A percentile compares a stretch with the other conserved stretches of the same genome.
Evolutionary conservation across 1,140 invertebrate species (phyloP).

Genomic region (Scaptomyza graminum): DNA sequence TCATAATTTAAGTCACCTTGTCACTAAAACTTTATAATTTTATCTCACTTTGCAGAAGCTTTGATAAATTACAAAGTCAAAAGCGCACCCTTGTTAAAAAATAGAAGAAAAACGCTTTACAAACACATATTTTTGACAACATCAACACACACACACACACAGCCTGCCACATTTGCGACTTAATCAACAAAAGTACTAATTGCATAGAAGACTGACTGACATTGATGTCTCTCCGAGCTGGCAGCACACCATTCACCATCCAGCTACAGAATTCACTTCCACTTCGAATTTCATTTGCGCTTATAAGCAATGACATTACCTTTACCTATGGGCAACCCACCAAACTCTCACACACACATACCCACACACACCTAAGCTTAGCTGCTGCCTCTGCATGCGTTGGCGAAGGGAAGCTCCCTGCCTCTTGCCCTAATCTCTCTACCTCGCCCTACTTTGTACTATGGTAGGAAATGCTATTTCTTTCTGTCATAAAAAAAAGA

Average conservation of each 20-base stretch:
- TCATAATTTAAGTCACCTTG: neutral
- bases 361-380: slow-evolving; percentile 52
- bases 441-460: neutral
- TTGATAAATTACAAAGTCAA: slow-evolving; percentile 19
- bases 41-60: slow-evolving; percentile 9
- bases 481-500: neutral
- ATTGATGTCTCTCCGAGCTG: slow-evolving; percentile 63
- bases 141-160: neutral
- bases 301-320: slow-evolving; percentile 72
- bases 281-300: slow-evolving; percentile 71
- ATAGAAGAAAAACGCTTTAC: slow-evolving; percentile 24
- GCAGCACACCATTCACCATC: slow-evolving; percentile 12
- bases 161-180: slow-evolving; percentile 50
- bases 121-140: slow-evolving; percentile 5
- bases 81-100: neutral
- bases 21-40: slow-evolving; percentile 19
- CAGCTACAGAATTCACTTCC: slow-evolving; percentile 33
- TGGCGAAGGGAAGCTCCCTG: slow-evolving; percentile 14
- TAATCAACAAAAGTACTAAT: slow-evolving; percentile 82
- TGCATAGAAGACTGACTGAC: slow-evolving; percentile 75
- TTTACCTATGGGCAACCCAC: slow-evolving; percentile 45
- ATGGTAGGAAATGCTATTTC: neutral
- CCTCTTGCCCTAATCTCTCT: neutral
- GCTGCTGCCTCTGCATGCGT: slow-evolving; percentile 53
- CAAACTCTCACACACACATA: neutral